A percentile compares a stretch with the other conserved stretches of the same genome.
phyloP scores from a whole-genome alignment of 2,888 invertebrate genomes.

The Erannis defoliaria region DNA sequence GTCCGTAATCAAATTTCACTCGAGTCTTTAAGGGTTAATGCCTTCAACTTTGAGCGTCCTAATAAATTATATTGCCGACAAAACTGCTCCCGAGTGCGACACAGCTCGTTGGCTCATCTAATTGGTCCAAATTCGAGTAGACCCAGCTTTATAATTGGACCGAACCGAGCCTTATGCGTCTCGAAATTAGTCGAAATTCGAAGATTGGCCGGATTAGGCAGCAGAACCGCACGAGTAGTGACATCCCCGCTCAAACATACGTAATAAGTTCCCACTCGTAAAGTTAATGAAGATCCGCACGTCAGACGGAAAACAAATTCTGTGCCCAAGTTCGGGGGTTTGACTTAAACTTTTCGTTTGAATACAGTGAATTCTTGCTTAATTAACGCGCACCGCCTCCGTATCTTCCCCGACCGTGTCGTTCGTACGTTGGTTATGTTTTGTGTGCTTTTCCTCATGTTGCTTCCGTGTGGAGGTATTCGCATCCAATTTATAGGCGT shows the following conservation, averaged over 20 bases:
- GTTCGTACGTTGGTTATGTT: constrained; percentile 53
- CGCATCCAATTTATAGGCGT: constrained; percentile 51
- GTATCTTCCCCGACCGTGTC: constrained; percentile 47
- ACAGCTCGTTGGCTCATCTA: constrained; percentile 86
- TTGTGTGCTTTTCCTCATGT: constrained; percentile 57
- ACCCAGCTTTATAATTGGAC: constrained; percentile 82
- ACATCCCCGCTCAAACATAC: constrained; percentile 72
- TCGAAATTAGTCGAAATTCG: constrained; percentile 79
- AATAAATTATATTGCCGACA: constrained; percentile 86
- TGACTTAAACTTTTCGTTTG: constrained; percentile 75
- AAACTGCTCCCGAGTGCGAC: constrained; percentile 85
- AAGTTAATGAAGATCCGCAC: constrained; percentile 77
- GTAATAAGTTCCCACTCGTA: constrained; percentile 75
- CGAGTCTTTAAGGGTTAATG: constrained; percentile 85
- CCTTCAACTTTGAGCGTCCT: constrained; percentile 83
- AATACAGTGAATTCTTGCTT: constrained; percentile 79
- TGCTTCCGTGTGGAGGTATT: constrained; percentile 59
- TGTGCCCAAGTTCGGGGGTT: constrained; percentile 69
- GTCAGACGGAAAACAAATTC: constrained; percentile 76
- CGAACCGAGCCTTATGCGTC: constrained; percentile 74
- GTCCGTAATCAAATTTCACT: constrained; percentile 85
- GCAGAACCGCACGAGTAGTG: constrained; percentile 71
- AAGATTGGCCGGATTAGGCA: constrained; percentile 74
- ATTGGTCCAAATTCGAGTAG: constrained; percentile 84
- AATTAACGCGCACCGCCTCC: constrained; percentile 72